Base-by-base conservation (phyloP, 2,797 vertebrate species). In the Amniataba percoides region DNA sequence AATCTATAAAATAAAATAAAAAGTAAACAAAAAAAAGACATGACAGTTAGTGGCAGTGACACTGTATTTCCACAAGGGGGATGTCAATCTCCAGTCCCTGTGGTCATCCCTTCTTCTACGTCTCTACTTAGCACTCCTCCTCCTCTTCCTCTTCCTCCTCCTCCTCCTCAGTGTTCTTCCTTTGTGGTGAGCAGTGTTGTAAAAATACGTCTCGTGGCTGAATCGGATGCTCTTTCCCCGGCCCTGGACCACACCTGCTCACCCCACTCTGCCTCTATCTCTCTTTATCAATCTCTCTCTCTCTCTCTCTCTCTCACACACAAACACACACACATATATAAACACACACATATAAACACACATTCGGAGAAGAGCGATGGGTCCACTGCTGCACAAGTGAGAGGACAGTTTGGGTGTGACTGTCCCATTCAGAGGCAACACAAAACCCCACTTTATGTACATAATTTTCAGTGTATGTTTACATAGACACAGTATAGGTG, bases 381-480 rank as follows among this genome's bases (percentile, higher is more conserved):
- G 75, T 87, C 80, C 76, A 83, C 73, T 88, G 81, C 78, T 81
- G 84, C 82, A 82, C 58, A 69, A 46, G 57, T 70, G 13, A 72
- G 65, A 75, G 70, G 70, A 25, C 66, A 55, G 71, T 61, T 53
- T 31, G 45, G 64, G 68, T 64, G n/a, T 4, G 58, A 52, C 67
- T 34, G 77, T 64, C 66, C 71, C 74, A n/a, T 78, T 59, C 78
- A 78, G 80, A 81, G 64, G 77, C 74, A 70, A 82, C 81, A 89
- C 85, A 71, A 74, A 81, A 77, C 63, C 55, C 65, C 81, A 87
- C 80, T 67, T 77, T 58, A 45, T 92, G 88, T 89, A 93, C 90
- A 89, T 87, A 88, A 83, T 67, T 74, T 79, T 79, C 71, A 71
- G 87, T 87, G 79, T 88, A 87, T 91, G 89, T 94, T 93, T 93